Evolutionary conservation across 2,113 vertebrate species (phyloP), one percentile per base, ranked within the genome.

Genomic region (Pogonocichla stellata): DNA sequence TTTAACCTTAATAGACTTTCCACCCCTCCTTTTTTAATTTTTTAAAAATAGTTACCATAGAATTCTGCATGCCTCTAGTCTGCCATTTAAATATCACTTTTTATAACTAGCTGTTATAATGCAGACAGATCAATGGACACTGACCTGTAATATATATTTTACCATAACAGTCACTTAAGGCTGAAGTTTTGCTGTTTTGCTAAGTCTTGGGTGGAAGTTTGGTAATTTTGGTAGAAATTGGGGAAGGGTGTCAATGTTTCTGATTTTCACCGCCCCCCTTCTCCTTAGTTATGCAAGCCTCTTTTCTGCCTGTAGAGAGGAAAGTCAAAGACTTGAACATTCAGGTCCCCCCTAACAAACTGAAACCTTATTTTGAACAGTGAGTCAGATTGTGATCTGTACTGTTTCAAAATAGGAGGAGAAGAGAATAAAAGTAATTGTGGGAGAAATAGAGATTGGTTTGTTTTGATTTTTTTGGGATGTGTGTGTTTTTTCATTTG

Each of bases 21-120:
- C 34, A 2, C 2, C 8, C 5, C 3, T 0, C 4, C 3, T 2
- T 5, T 34, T 65, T 29, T 6, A 10, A 1, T 7, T 34, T 42
- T 45, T 85, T 43, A 43, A 22, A 26, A 43, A 65, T 73, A 15
- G 13, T 50, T 80, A 42, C 38, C 10, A 16, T 57, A 47, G 38
- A 73, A 34, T 61, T 69, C 40, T 80, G n/a, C 34, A 43, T 64
- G 48, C 23, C 29, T 70, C 8, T 56, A 45, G 9, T 10, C n/a
- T 80, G 45, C 65, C 31, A 12, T 82, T 92, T 50, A 58, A 61
- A 80, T 65, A 80, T 26, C 8, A 15, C 6, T 24, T 72, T 78
- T 87, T n/a, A 54, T 75, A 74, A 64, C 6, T 28, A 53, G 16
- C 25, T 74, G 8, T 80, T 64, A 4, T 13, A 83, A 58, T 36